Conservation (phyloP, 2,113 vertebrate species). For the Machaerirhynchus nigripectus region DNA sequence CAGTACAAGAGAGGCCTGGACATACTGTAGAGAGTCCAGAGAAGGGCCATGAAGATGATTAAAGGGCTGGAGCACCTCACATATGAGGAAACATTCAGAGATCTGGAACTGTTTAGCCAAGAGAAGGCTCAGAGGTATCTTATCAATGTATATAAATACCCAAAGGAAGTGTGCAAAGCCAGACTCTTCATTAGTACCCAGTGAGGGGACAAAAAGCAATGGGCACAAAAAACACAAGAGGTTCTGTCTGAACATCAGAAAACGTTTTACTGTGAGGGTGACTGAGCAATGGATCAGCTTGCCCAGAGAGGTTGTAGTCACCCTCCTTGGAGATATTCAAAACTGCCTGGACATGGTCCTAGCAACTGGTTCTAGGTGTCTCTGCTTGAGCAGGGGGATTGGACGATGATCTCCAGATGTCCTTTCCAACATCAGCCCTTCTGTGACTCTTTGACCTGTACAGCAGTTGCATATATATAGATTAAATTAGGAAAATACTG, state of each 20-base stretch:
- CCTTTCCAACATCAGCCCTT: background rate
- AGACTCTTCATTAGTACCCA: background rate
- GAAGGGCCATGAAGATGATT: background rate
- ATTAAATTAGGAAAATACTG: background rate
- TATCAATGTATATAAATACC: background rate
- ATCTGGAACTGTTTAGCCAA: background rate
- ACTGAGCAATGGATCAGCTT: no score
- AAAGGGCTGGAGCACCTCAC: background rate
- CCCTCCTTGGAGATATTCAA: no score
- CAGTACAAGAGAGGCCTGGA: background rate
- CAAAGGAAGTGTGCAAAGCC: background rate
- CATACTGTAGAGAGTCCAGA: background rate
- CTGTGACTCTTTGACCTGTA: background rate
- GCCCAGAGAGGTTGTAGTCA: no score
- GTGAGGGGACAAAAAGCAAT: background rate
- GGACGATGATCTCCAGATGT: no score
- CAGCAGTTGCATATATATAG: background rate
- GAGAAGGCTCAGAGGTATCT: background rate
- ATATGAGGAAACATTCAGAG: background rate
- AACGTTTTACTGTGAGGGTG: no score
- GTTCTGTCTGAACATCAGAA: no score
- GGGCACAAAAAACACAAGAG: no score
- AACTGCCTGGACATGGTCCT: no score
- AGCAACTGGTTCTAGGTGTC: no score
- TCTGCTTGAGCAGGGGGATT: no score